Evolutionary conservation across 2,113 vertebrate species (phyloP).

Genomic region (Hiodon alosoides): DNA sequence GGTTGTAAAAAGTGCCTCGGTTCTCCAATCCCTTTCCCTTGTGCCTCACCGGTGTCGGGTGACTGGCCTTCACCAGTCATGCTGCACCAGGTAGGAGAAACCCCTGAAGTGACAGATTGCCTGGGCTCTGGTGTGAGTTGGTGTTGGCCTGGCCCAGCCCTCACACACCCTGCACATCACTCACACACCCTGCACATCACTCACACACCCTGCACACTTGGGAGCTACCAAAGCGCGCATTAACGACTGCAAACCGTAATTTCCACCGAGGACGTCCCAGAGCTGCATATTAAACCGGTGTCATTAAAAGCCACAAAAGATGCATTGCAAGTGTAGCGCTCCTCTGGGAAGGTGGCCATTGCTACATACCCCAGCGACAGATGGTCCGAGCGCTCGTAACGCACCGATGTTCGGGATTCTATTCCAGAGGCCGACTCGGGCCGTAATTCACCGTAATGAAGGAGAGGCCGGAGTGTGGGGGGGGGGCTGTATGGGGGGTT

Average conservation of each 20-base stretch:
- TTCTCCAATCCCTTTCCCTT: background rate
- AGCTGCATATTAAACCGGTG: slow-evolving; percentile 26
- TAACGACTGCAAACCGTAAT: slow-evolving; percentile 2
- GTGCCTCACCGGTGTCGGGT: background rate
- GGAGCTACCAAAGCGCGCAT: too few species aligned
- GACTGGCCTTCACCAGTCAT: too few species aligned
- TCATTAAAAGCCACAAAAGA: slow-evolving; percentile 18
- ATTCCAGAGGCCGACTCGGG: background rate
- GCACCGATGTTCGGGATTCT: slow-evolving; percentile 17
- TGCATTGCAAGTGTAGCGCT: slow-evolving; percentile 25
- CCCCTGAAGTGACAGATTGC: background rate
- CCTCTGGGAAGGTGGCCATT: background rate
- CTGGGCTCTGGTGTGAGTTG: background rate
- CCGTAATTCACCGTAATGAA: slow-evolving; percentile 14
- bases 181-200: too few species aligned
- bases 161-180: too few species aligned
- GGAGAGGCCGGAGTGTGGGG: background rate
- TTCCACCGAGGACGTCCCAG: slow-evolving; percentile 25
- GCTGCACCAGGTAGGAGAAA: background rate
- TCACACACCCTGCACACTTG: too few species aligned
- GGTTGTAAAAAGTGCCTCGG: background rate
- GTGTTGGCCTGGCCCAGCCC: too few species aligned
- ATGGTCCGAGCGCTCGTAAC: slow-evolving; percentile 29
- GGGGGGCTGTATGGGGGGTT: too few species aligned
- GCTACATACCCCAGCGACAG: slow-evolving; percentile 25